Base-by-base conservation (phyloP, 92 coral and sea anemone genomes). In the Ricordea florida region DNA sequence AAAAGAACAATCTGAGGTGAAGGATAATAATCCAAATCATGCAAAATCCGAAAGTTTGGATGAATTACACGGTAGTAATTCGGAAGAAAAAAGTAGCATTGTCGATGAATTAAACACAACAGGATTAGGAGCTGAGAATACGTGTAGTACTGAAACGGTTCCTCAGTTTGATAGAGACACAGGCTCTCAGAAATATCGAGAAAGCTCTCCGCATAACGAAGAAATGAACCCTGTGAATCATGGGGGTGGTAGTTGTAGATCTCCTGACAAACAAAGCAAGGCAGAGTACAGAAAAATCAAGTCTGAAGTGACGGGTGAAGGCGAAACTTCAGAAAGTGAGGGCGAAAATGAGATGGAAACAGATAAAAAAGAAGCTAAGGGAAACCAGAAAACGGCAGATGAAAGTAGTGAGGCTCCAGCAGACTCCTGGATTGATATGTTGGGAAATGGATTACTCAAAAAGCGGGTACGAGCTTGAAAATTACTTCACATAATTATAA, bases 381-480 rank as follows among this genome's bases (percentile, higher is more conserved):
- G 28, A 17, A 24, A 17, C 33, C 33, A 13, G 13, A 28, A 28
- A 0, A 37, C 42, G 11, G 4, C 53, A 29, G 62, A 27, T 24
- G 45, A 56, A 34, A 33, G 57, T 22, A 13, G 9, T 1, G 78
- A 63, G 43, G 26, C 35, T 23, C 11, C 36, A 21, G 74, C 36
- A 47, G 79, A 82, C 1, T 84, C 87, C 17, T 96, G 96, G 96
- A 43, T 74, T 44, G 99, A 96, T 61, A 72, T 96, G 0, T 66
- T 92, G 36, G 99, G 99, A 37, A 96, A 92, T 89, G 99, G 99
- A 33, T 69, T 92, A 6, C 83, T 96, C 38, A 91, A 83, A 62
- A 89, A 89, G 78, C 72, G 85, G 85, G 98, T 94, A 57, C 44
- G n/a, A n/a, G n/a, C n/a, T n/a, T n/a, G n/a, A n/a, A n/a, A n/a